These are phyloP conservation scores for Neotragus moschatus DNA, from an alignment of 2,113 vertebrate genomes.

Conservation along the genomic window DNA sequence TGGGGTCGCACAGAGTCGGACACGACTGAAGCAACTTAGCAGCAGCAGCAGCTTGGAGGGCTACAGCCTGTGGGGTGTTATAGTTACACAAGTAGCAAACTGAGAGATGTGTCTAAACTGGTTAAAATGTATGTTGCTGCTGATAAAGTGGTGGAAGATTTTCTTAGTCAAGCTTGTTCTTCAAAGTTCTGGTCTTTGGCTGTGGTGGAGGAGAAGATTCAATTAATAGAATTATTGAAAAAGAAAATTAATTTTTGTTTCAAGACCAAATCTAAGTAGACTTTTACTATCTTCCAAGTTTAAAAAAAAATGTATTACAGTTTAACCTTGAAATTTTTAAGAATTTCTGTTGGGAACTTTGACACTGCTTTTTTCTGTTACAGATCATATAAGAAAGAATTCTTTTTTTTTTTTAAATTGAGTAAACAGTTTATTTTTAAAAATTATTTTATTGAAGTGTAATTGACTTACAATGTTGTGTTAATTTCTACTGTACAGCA, in stretches of 20 bases:
- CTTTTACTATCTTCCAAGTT: conserved; percentile 45
- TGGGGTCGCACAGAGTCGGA: too few relatives aligned
- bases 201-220: conserved; percentile 36
- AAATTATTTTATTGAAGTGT: background rate
- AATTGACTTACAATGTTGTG: background rate
- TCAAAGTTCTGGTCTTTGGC: conserved; percentile 50
- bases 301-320: conserved; percentile 29
- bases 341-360: conserved; percentile 13
- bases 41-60: background rate
- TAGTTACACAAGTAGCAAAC: background rate
- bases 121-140: background rate
- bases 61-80: background rate
- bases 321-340: conserved; percentile 58
- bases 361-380: background rate
- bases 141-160: background rate
- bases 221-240: conserved; percentile 68
- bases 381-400: background rate
- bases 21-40: too few relatives aligned
- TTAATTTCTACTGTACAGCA: background rate
- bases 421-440: background rate
- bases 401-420: background rate
- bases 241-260: conserved; percentile 69
- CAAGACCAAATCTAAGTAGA: conserved; percentile 65
- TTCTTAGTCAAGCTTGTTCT: conserved; percentile 41
- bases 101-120: background rate